Evolutionary conservation across 2,113 vertebrate genomes (phyloP).

Genomic region (Prionailurus viverrinus): DNA sequence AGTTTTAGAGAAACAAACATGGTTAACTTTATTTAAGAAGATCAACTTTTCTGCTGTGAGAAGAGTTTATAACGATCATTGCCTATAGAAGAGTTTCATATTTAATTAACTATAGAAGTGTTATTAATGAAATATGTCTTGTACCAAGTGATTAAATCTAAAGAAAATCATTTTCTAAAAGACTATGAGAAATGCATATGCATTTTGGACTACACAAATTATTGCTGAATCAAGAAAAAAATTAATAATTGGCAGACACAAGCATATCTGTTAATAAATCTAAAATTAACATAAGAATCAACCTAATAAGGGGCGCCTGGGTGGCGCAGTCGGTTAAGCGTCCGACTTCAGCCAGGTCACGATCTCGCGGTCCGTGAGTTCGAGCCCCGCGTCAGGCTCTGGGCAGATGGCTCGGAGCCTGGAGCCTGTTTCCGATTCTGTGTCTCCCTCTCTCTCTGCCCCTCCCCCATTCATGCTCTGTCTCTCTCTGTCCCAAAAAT

Average conservation of each 20-base stretch:
- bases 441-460: too few species aligned
- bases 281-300: constrained; percentile 77
- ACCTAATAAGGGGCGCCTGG: too few species aligned
- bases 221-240: constrained; percentile 78
- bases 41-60: background rate
- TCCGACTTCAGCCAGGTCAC: too few species aligned
- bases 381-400: too few species aligned
- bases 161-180: constrained; percentile 44
- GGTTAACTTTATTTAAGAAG: background rate
- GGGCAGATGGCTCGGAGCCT: too few species aligned
- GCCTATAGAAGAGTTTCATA: constrained; percentile 31
- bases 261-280: constrained; percentile 67
- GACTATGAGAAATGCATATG: constrained; percentile 11
- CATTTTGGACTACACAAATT: constrained; percentile 44
- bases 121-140: constrained; percentile 48
- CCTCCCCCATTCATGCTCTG: too few species aligned
- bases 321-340: too few species aligned
- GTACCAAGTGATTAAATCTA: constrained; percentile 54
- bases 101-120: constrained; percentile 49
- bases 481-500: too few species aligned
- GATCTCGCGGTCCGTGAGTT: too few species aligned
- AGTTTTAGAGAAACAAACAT: constrained; percentile 7
- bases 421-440: too few species aligned
- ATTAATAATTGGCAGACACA: constrained; percentile 67
- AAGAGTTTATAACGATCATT: background rate